Evolutionary conservation across 2,113 vertebrate genomes (phyloP).

Genomic region (Ceuthmochares aereus): DNA sequence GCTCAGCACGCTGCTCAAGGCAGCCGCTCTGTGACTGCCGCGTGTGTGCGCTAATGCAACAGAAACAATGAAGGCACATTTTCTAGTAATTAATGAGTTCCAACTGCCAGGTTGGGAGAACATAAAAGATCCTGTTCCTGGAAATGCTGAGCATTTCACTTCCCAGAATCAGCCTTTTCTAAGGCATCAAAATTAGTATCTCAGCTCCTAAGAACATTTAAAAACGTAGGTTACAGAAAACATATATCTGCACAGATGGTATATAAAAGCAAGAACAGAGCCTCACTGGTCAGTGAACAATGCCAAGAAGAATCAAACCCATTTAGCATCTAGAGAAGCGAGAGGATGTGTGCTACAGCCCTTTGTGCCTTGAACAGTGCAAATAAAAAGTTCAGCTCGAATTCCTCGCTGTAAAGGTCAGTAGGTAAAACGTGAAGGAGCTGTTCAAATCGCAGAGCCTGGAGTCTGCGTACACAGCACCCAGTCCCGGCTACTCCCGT

Average conservation of each 20-base stretch:
- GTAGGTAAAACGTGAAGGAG: background rate
- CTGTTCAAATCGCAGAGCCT: background rate
- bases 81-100: background rate
- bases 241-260: background rate
- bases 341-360: background rate
- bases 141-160: background rate
- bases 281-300: background rate
- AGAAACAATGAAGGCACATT: background rate
- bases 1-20: background rate
- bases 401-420: slow-evolving; percentile 37
- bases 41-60: background rate
- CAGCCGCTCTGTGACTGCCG: background rate
- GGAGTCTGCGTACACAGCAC: background rate
- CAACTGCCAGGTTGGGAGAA: background rate
- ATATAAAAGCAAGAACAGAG: background rate
- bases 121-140: background rate
- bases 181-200: background rate
- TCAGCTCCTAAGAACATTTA: background rate
- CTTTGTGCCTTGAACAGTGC: background rate
- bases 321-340: rapidly evolving
- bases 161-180: background rate
- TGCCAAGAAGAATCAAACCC: background rate
- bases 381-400: background rate
- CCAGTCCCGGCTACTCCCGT: background rate
- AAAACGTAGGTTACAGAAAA: background rate